Evolutionary conservation across 2,797 vertebrate species (phyloP).

Genomic region (Acipenser oxyrinchus): DNA sequence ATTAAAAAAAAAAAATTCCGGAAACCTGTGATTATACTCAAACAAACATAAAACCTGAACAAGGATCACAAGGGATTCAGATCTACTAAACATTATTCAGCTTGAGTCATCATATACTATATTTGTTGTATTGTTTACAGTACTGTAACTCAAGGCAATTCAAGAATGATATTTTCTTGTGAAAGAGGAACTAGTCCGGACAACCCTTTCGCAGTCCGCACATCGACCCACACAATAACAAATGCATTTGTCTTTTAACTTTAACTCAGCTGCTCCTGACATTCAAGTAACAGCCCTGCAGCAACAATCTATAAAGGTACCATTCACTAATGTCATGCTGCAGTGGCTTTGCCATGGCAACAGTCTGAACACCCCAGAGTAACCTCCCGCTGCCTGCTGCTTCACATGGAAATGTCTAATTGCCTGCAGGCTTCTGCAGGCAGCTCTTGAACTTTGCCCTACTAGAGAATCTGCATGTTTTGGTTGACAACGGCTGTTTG

Average conservation of each 20-base stretch:
- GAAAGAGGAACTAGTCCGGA: too few relatives aligned
- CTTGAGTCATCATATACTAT: too few relatives aligned
- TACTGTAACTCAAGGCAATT: too few relatives aligned
- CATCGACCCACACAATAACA: too few relatives aligned
- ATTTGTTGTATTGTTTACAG: too few relatives aligned
- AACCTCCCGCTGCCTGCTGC: conserved; percentile 47
- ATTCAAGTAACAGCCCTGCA: conserved; percentile 40
- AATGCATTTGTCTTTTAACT: not conserved
- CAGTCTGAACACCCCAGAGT: conserved; percentile 57
- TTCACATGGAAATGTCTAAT: conserved; percentile 51
- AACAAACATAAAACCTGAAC: too few relatives aligned
- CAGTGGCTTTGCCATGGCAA: conserved; percentile 55
- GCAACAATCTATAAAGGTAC: conserved; percentile 43
- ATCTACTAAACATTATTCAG: too few relatives aligned
- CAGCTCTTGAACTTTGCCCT: conserved; percentile 68
- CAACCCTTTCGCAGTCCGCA: too few relatives aligned
- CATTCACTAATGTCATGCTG: conserved; percentile 15
- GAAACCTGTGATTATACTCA: too few relatives aligned
- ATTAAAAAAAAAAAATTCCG: too few relatives aligned
- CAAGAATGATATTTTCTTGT: too few relatives aligned
- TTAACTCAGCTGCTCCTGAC: conserved; percentile 4
- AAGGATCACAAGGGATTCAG: too few relatives aligned
- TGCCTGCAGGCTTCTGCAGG: conserved; percentile 53
- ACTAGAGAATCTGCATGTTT: conserved; percentile 48
- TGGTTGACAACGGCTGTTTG: conserved; percentile 56